Evolutionary conservation across 2,888 invertebrate genomes (phyloP).

Genomic region (Aphidius colemani): DNA sequence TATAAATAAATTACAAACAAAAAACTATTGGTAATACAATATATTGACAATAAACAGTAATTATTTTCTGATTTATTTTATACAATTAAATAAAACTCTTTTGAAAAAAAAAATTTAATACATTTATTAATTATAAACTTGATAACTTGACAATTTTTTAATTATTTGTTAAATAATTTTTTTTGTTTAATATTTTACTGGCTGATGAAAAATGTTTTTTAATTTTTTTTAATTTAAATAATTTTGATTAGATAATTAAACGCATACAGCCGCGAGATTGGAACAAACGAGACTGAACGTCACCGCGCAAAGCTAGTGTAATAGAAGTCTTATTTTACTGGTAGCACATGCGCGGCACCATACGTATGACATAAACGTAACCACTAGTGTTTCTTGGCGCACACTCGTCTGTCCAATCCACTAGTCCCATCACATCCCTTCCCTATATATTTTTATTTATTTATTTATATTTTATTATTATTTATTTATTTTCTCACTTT

Average conservation of each 20-base stretch:
- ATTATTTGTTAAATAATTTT: too few species aligned
- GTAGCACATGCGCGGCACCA: slow-evolving; percentile 17
- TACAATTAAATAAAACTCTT: too few species aligned
- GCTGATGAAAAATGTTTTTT: too few species aligned
- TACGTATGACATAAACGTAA: background rate
- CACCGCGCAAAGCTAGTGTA: slow-evolving; percentile 12
- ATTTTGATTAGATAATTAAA: background rate
- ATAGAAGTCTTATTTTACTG: background rate
- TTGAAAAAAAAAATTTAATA: too few species aligned
- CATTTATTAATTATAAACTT: too few species aligned
- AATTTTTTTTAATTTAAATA: too few species aligned
- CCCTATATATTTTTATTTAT: slow-evolving; percentile 3
- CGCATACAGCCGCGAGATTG: slow-evolving; percentile 13
- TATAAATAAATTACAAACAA: too few species aligned
- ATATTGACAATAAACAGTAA: too few species aligned
- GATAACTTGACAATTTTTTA: too few species aligned
- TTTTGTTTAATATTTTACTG: too few species aligned
- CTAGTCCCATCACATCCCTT: background rate
- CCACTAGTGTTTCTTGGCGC: background rate
- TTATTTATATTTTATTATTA: background rate
- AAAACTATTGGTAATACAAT: too few species aligned
- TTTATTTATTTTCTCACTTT: slow-evolving; percentile 13
- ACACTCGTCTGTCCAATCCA: slow-evolving; percentile 11
- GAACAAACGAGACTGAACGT: slow-evolving; percentile 22
- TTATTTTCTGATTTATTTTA: too few species aligned